Base-by-base conservation (phyloP, 2,113 vertebrate genomes). In the Proteles cristata region DNA sequence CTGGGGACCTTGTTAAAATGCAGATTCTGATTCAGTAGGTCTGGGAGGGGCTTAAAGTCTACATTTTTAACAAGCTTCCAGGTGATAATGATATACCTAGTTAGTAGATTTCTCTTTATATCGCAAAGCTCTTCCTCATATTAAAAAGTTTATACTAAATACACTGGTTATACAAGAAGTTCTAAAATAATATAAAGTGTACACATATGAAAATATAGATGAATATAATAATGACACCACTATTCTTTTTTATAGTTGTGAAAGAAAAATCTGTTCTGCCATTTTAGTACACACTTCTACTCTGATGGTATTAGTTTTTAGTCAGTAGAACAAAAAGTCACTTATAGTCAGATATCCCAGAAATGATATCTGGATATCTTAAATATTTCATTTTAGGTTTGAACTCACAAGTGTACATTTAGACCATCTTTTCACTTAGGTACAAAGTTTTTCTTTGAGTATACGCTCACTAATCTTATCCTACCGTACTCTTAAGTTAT, bases 131-230 rank as follows among this genome's bases (percentile, higher is more conserved):
- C 33, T 53, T 66, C 28, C n/a, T 93, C n/a, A 76, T 65, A 55
- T 74, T 63, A 76, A 58, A 79, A 77, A 48, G 1, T 23, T 4
- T 87, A n/a, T 63, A 69, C 19, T 48, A 73, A 85, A 83, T 61
- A 55, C 25, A 79, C 33, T n/a, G 19, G 82, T 87, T 90, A 55
- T 82, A 19, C 8, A 80, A 48, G 19, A 3, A 76, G 23, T 7
- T 1, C 31, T 79, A 96, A 97, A 65, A 76, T 87, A 82, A 96
- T 86, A 76, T 53, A 53, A 76, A 82, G 8, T 80, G 4, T 87
- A 71, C 33, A 17, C 26, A 55, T 90, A 6, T 93, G 65, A 76
- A 96, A 77, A 90, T 82, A 83, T 35, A 53, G 23, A 15, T 71
- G 7, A 84, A 55, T 92, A 31, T 88, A n/a, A 8, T 71, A 83